Percentiles rank a stretch among this genome's conserved stretches.
phyloP scores from a whole-genome alignment of 2,113 vertebrate species.

The Synchiropus splendidus region DNA sequence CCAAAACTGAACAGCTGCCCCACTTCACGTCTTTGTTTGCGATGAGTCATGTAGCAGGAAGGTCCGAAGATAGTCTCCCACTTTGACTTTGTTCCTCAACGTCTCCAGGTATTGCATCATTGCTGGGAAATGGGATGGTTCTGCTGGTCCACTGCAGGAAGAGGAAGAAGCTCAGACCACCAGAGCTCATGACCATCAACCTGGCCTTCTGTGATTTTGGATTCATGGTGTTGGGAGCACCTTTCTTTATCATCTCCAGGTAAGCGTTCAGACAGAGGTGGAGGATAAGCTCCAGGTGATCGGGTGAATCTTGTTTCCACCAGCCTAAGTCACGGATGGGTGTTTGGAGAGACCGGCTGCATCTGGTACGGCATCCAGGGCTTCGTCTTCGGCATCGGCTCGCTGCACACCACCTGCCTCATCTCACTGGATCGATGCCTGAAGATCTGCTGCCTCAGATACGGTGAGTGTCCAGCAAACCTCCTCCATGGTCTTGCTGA shows the following conservation, averaged over 20 bases:
- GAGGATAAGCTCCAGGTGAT: too few relatives aligned
- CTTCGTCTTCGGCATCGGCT: constrained; percentile 53
- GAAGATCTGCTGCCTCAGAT: constrained; percentile 52
- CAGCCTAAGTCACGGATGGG: constrained; percentile 47
- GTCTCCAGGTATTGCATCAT: constrained; percentile 24
- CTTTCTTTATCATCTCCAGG: constrained; percentile 47
- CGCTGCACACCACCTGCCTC: constrained; percentile 50
- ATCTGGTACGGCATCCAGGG: constrained; percentile 47
- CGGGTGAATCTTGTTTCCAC: not conserved
- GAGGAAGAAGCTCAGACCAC: constrained; percentile 35
- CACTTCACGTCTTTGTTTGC: too few relatives aligned
- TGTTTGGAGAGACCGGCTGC: constrained; percentile 47
- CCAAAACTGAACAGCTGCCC: too few relatives aligned
- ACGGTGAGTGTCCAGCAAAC: constrained; percentile 18
- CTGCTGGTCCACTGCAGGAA: constrained; percentile 33
- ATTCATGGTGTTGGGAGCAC: constrained; percentile 46
- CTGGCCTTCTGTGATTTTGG: constrained; percentile 50
- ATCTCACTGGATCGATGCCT: constrained; percentile 54
- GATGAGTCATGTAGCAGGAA: too few relatives aligned
- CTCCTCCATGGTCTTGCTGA: not conserved
- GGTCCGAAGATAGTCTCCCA: too few relatives aligned
- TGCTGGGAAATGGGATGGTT: constrained; percentile 43
- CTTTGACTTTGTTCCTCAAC: too few relatives aligned
- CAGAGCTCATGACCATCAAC: constrained; percentile 51
- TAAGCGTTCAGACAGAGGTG: constrained; percentile 8